These are phyloP conservation scores for Synergus umbraculus DNA, from an alignment of 2,888 invertebrate genomes.

Conservation along the genomic window DNA sequence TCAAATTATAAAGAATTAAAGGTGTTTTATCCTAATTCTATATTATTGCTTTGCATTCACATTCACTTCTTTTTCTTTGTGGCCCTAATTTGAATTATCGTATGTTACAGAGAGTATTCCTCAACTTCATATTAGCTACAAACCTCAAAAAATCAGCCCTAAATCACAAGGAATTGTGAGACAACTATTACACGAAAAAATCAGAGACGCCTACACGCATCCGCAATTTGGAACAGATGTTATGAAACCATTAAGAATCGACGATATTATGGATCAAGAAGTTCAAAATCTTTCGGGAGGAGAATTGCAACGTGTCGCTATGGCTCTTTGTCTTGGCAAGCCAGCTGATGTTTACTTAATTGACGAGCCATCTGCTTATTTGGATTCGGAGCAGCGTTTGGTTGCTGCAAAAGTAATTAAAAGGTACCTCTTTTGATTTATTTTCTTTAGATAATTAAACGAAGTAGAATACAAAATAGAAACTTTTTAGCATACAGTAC, in stretches of 20 bases:
- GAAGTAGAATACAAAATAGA: background rate
- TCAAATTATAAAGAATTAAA: background rate
- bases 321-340: constrained; percentile 97
- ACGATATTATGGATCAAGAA: constrained; percentile 98
- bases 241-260: constrained; percentile 98
- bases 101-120: constrained; percentile 84
- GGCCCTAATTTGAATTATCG: too few species aligned
- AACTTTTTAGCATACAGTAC: background rate
- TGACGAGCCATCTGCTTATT: constrained; percentile 99
- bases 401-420: constrained; percentile 99
- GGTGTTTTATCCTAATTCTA: too few species aligned
- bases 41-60: too few species aligned
- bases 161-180: constrained; percentile 96
- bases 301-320: constrained; percentile 98
- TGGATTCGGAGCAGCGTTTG: constrained; percentile 99
- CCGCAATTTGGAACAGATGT: constrained; percentile 99
- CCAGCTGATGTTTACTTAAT: constrained; percentile 99
- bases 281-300: constrained; percentile 99
- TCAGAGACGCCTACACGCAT: constrained; percentile 97
- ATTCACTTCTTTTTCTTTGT: background rate
- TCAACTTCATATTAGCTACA: constrained; percentile 97
- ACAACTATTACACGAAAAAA: constrained; percentile 95
- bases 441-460: constrained; percentile 30
- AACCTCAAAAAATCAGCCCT: constrained; percentile 99
- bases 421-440: constrained; percentile 80